Conservation (phyloP, 2,113 vertebrate genomes). For the Callithrix jacchus region DNA sequence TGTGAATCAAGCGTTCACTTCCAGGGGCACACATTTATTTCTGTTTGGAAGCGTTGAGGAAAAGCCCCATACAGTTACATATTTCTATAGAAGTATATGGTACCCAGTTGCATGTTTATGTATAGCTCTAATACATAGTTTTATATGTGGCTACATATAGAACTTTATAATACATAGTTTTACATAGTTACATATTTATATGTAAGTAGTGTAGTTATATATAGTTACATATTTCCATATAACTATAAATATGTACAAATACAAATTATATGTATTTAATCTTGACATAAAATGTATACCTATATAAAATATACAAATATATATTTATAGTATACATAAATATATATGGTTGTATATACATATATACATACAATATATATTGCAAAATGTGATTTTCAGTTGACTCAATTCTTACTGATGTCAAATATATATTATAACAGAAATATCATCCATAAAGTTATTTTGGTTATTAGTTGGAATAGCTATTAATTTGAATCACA, state of each 20-base stretch:
- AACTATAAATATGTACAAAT: neutral
- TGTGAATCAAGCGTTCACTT: fast-evolving
- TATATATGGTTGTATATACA: neutral
- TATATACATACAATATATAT: neutral
- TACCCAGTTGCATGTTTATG: neutral
- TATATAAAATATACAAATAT: neutral
- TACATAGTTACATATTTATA: neutral
- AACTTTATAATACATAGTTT: neutral
- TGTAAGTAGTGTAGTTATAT: neutral
- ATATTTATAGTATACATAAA: neutral
- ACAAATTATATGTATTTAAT: neutral
- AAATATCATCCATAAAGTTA: neutral
- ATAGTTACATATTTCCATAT: neutral
- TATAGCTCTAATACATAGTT: neutral
- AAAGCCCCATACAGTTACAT: neutral
- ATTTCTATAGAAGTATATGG: neutral
- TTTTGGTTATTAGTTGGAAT: no score
- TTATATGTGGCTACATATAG: neutral
- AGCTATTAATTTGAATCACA: neutral
- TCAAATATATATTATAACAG: neutral
- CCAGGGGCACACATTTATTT: neutral
- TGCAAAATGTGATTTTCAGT: neutral
- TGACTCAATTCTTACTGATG: neutral
- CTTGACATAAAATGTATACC: neutral
- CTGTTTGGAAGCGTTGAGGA: neutral